phyloP scores from a whole-genome alignment of 2,888 invertebrate genomes.

The Diadegma fenestrale region DNA sequence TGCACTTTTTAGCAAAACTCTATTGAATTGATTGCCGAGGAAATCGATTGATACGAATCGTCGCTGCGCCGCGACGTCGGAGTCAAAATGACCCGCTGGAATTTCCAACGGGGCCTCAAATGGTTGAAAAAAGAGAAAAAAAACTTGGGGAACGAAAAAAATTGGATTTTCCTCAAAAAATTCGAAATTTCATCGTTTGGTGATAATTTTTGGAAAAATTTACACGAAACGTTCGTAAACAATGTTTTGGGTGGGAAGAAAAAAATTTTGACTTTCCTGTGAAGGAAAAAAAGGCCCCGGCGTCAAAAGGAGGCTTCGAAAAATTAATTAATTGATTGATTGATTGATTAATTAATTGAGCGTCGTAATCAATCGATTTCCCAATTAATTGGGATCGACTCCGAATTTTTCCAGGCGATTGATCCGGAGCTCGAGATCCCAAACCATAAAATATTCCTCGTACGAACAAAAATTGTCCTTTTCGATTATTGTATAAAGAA shows the following conservation, averaged over 20 bases:
- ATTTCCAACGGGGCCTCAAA: no score
- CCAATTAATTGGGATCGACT: background rate
- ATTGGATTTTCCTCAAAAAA: background rate
- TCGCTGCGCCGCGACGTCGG: background rate
- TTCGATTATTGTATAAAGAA: background rate
- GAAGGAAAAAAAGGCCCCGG: background rate
- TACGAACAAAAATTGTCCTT: background rate
- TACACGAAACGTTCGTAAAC: background rate
- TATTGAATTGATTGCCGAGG: background rate
- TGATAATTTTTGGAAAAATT: background rate
- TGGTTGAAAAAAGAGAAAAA: background rate
- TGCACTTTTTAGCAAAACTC: background rate
- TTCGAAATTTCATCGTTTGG: background rate
- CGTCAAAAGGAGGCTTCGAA: background rate
- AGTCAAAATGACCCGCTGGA: background rate
- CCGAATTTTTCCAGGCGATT: background rate
- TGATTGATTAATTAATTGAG: no score
- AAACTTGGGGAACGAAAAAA: background rate
- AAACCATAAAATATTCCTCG: background rate
- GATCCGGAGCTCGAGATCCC: background rate
- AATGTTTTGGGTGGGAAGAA: background rate
- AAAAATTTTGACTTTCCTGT: background rate
- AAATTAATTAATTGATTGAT: background rate
- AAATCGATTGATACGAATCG: no score
- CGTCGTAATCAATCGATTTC: background rate